A percentile compares a stretch with the other conserved stretches of the same genome.
These are phyloP conservation scores for Arctia plantaginis DNA, from an alignment of 2,888 invertebrate species.

Conservation along the genomic window DNA sequence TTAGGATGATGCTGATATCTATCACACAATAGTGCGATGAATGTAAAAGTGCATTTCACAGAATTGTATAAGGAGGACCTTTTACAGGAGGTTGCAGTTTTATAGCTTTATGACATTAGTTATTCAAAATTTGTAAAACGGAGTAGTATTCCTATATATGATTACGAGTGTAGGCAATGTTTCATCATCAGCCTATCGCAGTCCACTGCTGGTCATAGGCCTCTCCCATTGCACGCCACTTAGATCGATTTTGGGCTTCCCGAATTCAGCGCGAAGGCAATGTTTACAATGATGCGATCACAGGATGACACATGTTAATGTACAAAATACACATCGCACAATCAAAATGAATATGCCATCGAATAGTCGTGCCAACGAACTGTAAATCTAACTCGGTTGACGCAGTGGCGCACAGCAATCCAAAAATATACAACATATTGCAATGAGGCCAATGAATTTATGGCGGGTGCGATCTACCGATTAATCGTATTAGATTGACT, in stretches of 20 bases:
- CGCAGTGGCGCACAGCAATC: constrained; percentile 65
- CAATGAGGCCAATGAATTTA: constrained; percentile 53
- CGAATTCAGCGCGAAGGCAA: too few relatives aligned
- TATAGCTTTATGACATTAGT: not conserved
- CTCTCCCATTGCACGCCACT: too few relatives aligned
- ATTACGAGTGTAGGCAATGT: constrained; percentile 4
- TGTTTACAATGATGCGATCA: constrained; percentile 22
- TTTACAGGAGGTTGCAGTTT: not conserved
- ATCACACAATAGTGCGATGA: not conserved
- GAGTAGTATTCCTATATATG: constrained; percentile 4
- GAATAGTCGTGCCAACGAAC: constrained; percentile 50
- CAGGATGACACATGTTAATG: constrained; percentile 37
- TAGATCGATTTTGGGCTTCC: too few relatives aligned
- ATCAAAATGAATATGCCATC: constrained; percentile 40
- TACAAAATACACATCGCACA: constrained; percentile 34
- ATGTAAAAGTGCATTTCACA: not conserved
- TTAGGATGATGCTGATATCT: not conserved
- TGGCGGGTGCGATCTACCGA: constrained; percentile 38
- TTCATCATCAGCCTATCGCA: too few relatives aligned
- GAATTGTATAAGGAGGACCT: not conserved
- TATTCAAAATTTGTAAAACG: not conserved
- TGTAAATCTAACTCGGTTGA: constrained; percentile 52
- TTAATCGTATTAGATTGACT: constrained; percentile 32
- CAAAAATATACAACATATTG: constrained; percentile 69
- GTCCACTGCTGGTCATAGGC: too few relatives aligned